Evolutionary conservation across 2,797 vertebrate species (phyloP).

Genomic region (Oryzias sinensis): DNA sequence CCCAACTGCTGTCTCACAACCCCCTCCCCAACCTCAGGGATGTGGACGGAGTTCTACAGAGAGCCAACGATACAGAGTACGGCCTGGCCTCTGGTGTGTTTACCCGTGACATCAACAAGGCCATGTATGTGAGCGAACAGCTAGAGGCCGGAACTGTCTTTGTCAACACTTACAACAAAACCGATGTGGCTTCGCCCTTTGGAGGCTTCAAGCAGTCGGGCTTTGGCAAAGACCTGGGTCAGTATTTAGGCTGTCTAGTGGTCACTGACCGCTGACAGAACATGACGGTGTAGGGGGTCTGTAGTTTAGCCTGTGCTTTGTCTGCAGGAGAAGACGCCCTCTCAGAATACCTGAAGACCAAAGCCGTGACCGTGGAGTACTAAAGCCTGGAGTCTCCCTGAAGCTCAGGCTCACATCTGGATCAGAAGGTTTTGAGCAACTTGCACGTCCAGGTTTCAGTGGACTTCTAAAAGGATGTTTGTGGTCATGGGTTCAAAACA

Average conservation of each 20-base stretch:
- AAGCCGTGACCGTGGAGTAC: slow-evolving; percentile 96
- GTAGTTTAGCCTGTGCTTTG: not conserved
- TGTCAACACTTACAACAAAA: slow-evolving; percentile 91
- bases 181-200: slow-evolving; percentile 86
- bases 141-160: slow-evolving; percentile 88
- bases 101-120: slow-evolving; percentile 85
- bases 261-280: not conserved
- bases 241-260: slow-evolving; percentile 23
- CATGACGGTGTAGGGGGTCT: too few relatives aligned
- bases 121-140: slow-evolving; percentile 84
- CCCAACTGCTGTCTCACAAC: not conserved
- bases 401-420: slow-evolving; percentile 25
- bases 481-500: too few relatives aligned
- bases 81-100: slow-evolving; percentile 88
- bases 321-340: slow-evolving; percentile 92
- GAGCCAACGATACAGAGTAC: slow-evolving; percentile 86
- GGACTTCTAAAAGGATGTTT: not conserved
- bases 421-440: not conserved
- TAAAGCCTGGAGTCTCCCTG: slow-evolving; percentile 55
- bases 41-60: slow-evolving; percentile 78
- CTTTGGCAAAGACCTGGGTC: slow-evolving; percentile 90
- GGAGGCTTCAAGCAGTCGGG: slow-evolving; percentile 91
- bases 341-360: slow-evolving; percentile 94
- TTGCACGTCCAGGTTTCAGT: slow-evolving; percentile 14
- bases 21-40: slow-evolving; percentile 62